phyloP scores from a whole-genome alignment of 2,113 vertebrate genomes.

The Sphaerodactylus townsendi region DNA sequence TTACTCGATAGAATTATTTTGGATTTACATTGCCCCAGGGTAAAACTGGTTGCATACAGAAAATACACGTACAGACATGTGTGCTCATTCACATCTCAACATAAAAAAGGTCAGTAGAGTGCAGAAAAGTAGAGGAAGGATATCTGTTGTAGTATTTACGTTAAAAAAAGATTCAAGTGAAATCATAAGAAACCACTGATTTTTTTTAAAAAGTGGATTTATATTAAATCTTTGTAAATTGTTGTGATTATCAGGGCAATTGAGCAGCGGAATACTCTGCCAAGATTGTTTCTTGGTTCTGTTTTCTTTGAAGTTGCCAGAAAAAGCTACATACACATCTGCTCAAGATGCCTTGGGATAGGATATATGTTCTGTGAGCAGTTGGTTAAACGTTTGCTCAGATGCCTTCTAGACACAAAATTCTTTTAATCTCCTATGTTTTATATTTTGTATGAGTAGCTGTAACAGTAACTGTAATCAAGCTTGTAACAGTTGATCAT shows the following conservation, averaged over 20 bases:
- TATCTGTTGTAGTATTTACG: not conserved
- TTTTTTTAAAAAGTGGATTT: not conserved
- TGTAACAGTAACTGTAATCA: too few species aligned
- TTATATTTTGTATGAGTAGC: not conserved
- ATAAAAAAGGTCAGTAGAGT: not conserved
- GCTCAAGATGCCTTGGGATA: not conserved
- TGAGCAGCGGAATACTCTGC: not conserved
- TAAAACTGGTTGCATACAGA: not conserved
- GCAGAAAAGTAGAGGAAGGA: not conserved
- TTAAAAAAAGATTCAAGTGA: not conserved
- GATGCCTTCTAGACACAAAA: not conserved
- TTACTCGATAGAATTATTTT: not conserved
- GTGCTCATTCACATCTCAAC: not conserved
- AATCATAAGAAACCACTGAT: not conserved
- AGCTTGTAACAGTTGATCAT: not conserved
- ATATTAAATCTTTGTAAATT: not conserved
- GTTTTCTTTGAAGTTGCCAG: not conserved
- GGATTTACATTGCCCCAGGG: not conserved
- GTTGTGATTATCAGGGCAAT: not conserved
- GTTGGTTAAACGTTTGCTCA: not conserved
- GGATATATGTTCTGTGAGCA: not conserved
- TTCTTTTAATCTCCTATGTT: not conserved
- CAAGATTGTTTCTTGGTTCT: not conserved
- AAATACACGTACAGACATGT: not conserved
- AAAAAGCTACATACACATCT: not conserved